Base-by-base conservation (phyloP, 1,140 invertebrate genomes). In the Bombus superbus region DNA sequence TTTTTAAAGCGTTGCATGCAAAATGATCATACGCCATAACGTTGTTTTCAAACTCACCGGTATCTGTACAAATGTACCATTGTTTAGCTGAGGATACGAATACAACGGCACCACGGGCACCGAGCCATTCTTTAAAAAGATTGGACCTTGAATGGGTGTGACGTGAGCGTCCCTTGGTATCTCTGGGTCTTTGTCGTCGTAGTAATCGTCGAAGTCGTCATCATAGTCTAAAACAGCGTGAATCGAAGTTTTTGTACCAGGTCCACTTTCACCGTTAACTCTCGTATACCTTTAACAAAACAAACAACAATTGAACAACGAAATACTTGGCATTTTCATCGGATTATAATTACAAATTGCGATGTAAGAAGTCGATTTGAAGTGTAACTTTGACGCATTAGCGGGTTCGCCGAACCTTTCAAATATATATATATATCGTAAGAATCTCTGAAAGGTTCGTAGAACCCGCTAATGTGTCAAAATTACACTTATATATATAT, bases 21-120 rank as follows among this genome's bases (percentile, higher is more conserved):
- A 22, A 44, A 8, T 11, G 1, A 42, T 78, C 13, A 5, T 32
- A 32, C 8, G 3, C 5, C 8, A 5, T 28, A 13, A 47, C 9
- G 6, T 35, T 35, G 32, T 35, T 66, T 22, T 4, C 3, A 42
- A 32, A 96, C 97, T 98, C 95, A 98, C 98, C 94, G 98, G 98
- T 95, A 98, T 98, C 95, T 98, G 97, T 80, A 98, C 96, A 91
- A 98, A 97, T 28, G 97, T 97, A 83, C 98, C 98, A 94, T 98
- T 98, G 93, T 97, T 98, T 86, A 98, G 93, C 79, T 97, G 97
- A 18, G 97, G 97, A 95, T 98, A 98, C 38, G 97, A 97, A 86
- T 97, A 98, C 5, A 98, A 95, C n/a, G 98, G 98, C 73, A 98
- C 97, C 1, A 98, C 98, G 35, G 98, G 97, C 40, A 98, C 97